Evolutionary conservation across 2,888 invertebrate species (phyloP), one percentile per base, ranked within the genome.

Genomic region (Tiliacea aurago): DNA sequence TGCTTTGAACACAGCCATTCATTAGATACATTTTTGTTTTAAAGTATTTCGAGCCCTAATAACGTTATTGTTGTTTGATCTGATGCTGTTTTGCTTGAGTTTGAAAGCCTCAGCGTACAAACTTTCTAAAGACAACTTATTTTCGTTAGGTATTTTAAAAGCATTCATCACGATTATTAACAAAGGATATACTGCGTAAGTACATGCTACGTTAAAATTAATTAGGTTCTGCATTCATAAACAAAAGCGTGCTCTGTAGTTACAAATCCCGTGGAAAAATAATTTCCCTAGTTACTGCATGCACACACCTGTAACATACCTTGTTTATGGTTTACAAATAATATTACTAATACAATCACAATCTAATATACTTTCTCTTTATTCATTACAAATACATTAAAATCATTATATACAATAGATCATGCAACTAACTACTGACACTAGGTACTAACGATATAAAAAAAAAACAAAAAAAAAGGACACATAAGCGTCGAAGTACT

Each of bases 11-110:
- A 91, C 88, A 89, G 90, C 87, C 88, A 89, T 91, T 91, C 88
- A 89, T 89, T 92, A 91, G 88, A 86, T 87, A 89, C 88, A 90
- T 91, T 92, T 90, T 92, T 91, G 89, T 90, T 89, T 89, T 84
- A 84, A 88, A 86, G 86, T 90, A 91, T 90, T 89, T 88, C 80
- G 74, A 86, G 84, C 80, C 82, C 86, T 86, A 87, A 87, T 88
- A 84, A 86, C 78, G 84, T 85, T 58, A 81, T 75, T 65, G 73
- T 76, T 73, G 53, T 65, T 73, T 71, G 72, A 75, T 78, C 73
- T 74, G 63, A 56, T 70, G 51, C 47, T 73, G 70, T 73, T 67
- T 80, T 76, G 63, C 64, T 53, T 23, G 9, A 4, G 9, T 56
- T 41, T 70, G 20, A 49, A 23, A 23, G 47, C n/a, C 43, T 77